Evolutionary conservation across 2,888 invertebrate species (phyloP).

Genomic region (Ditylenchus weischeri): DNA sequence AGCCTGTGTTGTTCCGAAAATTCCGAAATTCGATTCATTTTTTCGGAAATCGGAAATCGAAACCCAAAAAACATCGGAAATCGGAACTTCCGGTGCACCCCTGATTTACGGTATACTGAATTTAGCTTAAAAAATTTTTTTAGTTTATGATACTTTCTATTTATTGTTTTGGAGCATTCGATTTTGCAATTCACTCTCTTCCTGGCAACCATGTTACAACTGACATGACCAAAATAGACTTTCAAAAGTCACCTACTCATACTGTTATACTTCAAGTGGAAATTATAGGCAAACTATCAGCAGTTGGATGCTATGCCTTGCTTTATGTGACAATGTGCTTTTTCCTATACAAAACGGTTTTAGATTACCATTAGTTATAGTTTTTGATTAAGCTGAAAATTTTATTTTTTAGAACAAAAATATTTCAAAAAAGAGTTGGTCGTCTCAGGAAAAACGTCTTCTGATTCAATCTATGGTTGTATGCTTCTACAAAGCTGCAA

Average conservation of each 20-base stretch:
- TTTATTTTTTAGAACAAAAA: background rate
- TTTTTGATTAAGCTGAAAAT: too few relatives aligned
- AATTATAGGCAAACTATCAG: constrained; percentile 5
- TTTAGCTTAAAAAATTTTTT: background rate
- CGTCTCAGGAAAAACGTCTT: background rate
- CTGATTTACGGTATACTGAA: too few relatives aligned
- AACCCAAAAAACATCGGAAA: too few relatives aligned
- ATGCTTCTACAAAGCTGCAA: background rate
- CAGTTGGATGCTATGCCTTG: background rate
- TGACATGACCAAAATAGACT: constrained; percentile 2
- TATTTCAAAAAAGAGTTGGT: background rate
- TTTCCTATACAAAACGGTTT: background rate
- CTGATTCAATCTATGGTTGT: background rate
- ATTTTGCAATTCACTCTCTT: background rate
- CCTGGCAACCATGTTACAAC: background rate
- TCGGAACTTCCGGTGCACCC: too few relatives aligned
- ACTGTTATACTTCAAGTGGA: constrained; percentile 1
- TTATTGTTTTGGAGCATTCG: background rate
- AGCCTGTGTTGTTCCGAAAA: too few relatives aligned
- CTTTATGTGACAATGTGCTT: background rate
- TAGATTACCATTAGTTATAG: background rate
- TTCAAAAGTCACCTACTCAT: background rate
- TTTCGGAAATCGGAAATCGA: too few relatives aligned
- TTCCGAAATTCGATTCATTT: too few relatives aligned
- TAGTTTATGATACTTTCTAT: background rate